These are phyloP conservation scores for Thermophis baileyi DNA, from an alignment of 2,113 vertebrate genomes.

Conservation along the genomic window DNA sequence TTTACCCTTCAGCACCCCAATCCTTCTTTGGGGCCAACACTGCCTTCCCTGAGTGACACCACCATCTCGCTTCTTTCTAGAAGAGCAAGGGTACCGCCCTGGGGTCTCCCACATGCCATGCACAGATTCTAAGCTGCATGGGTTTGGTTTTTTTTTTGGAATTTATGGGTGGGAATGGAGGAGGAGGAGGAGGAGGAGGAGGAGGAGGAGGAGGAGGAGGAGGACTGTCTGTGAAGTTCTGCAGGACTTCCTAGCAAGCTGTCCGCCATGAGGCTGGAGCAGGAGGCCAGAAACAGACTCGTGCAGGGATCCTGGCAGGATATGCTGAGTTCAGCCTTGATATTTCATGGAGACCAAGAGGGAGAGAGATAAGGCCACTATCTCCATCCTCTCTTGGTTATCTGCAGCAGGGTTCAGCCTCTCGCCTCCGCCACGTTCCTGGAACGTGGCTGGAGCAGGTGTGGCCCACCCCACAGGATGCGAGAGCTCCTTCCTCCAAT, in stretches of 20 bases:
- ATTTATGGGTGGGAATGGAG: not conserved
- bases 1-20: not conserved
- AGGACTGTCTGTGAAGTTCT: not conserved
- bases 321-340: constrained; percentile 65
- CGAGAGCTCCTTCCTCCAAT: not conserved
- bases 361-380: constrained; percentile 37
- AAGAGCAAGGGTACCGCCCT: not conserved
- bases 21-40: not conserved
- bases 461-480: constrained; percentile 64
- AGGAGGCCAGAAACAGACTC: not conserved
- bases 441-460: constrained; percentile 75
- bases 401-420: constrained; percentile 53
- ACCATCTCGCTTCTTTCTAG: not conserved
- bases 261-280: not conserved
- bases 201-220: not conserved
- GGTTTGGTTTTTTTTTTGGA: not conserved
- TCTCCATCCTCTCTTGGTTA: constrained; percentile 58
- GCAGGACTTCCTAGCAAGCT: not conserved
- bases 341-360: constrained; percentile 44
- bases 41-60: not conserved
- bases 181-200: not conserved
- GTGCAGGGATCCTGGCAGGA: fast-evolving
- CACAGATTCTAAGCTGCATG: not conserved
- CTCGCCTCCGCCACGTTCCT: constrained; percentile 70
- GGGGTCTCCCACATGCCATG: not conserved